These are phyloP conservation scores for Xiphias gladius DNA, from an alignment of 2,113 vertebrate genomes.

Conservation along the genomic window DNA sequence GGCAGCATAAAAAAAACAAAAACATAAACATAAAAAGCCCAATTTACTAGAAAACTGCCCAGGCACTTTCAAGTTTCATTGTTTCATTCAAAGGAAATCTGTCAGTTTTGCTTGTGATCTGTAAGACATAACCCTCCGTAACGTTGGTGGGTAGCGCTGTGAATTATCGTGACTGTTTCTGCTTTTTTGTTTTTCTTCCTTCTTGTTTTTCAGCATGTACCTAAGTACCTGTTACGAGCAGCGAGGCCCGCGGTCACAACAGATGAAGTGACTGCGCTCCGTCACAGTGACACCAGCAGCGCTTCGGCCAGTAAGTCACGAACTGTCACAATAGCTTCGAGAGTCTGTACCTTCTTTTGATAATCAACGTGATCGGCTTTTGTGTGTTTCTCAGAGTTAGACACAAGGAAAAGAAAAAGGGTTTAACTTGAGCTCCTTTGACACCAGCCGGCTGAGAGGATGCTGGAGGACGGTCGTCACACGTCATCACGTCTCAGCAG, in stretches of 20 bases:
- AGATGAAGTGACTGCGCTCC: neutral
- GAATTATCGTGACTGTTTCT: too few relatives aligned
- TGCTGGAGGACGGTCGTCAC: neutral
- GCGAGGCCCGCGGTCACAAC: neutral
- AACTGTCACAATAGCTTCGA: neutral
- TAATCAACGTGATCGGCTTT: neutral
- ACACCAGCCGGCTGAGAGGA: neutral
- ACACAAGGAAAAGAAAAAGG: constrained; percentile 29
- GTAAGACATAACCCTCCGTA: too few relatives aligned
- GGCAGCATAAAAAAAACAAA: too few relatives aligned
- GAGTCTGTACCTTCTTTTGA: neutral
- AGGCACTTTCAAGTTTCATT: too few relatives aligned
- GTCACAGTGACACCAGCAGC: neutral
- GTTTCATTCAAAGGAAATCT: too few relatives aligned
- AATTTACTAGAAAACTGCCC: too few relatives aligned
- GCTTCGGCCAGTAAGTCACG: constrained; percentile 40
- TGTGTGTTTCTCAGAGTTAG: constrained; percentile 37
- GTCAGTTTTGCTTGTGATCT: too few relatives aligned
- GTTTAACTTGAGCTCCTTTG: constrained; percentile 21
- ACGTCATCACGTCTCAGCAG: neutral
- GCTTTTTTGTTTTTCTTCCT: too few relatives aligned
- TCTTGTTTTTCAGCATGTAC: constrained; percentile 66
- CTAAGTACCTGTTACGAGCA: constrained; percentile 62
- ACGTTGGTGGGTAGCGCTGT: too few relatives aligned
- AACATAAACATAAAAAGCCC: too few relatives aligned